Conservation (phyloP, 2,888 invertebrate genomes). For the Saturnia japonica region DNA sequence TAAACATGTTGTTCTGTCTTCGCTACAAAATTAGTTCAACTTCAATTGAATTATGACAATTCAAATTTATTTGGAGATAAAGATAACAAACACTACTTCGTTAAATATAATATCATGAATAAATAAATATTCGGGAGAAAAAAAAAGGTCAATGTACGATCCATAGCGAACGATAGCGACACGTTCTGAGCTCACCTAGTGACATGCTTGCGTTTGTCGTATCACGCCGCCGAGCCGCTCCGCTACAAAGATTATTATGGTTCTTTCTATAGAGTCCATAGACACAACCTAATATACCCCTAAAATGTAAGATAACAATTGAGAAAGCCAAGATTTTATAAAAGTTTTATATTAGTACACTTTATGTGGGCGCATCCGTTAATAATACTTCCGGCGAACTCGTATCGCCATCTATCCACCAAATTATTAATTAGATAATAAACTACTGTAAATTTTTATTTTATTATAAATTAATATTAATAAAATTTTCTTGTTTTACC, state of each 20-base stretch:
- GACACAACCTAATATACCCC: too few relatives aligned
- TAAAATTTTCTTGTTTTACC: too few relatives aligned
- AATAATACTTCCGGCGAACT: too few relatives aligned
- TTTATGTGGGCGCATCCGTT: too few relatives aligned
- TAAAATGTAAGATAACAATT: too few relatives aligned
- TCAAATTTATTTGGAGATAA: neutral
- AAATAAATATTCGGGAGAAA: neutral
- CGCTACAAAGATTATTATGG: constrained; percentile 23
- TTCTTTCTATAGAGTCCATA: constrained; percentile 13
- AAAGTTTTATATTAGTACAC: too few relatives aligned
- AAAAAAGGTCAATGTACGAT: constrained; percentile 5
- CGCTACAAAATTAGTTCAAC: neutral
- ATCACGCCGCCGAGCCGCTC: too few relatives aligned
- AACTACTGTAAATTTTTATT: too few relatives aligned
- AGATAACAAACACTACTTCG: neutral
- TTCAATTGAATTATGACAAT: neutral
- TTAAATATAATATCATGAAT: neutral
- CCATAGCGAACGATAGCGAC: neutral
- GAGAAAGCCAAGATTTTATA: too few relatives aligned
- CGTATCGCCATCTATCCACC: too few relatives aligned
- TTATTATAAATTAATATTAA: too few relatives aligned
- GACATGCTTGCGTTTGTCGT: constrained; percentile 34
- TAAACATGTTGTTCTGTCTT: neutral
- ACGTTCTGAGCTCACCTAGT: constrained; percentile 31
- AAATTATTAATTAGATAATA: too few relatives aligned